Conservation (phyloP, 2,888 invertebrate species). For the Hypolimnas misippus region DNA sequence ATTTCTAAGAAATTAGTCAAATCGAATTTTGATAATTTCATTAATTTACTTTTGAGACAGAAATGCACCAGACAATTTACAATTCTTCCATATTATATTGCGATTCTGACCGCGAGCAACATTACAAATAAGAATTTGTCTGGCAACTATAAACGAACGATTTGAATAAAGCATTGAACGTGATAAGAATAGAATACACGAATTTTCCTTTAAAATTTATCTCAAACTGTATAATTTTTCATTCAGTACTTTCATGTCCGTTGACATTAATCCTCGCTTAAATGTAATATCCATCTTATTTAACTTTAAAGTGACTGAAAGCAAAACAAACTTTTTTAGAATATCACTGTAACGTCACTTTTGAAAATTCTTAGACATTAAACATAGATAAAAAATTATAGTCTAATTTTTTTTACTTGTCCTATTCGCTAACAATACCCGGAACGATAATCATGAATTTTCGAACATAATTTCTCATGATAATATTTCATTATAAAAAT, state of each 20-base stretch:
- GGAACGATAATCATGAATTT: too few species aligned
- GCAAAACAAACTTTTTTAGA: neutral
- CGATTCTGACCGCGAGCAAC: conserved; percentile 26
- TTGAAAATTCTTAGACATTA: too few species aligned
- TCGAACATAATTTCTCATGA: too few species aligned
- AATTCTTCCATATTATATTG: conserved; percentile 23
- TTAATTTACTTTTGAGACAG: conserved; percentile 1
- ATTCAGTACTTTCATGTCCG: conserved; percentile 5
- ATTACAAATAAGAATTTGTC: conserved; percentile 35
- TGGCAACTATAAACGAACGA: conserved; percentile 23
- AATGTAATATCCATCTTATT: neutral
- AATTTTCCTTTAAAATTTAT: conserved; percentile 15
- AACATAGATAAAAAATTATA: too few species aligned
- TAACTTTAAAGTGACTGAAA: neutral
- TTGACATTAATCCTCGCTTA: neutral
- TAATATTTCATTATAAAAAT: too few species aligned
- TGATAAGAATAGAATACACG: conserved; percentile 24
- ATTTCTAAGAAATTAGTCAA: too few species aligned
- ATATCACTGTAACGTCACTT: neutral
- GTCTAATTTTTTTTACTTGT: too few species aligned
- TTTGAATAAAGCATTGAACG: conserved; percentile 25
- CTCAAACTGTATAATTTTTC: conserved; percentile 1
- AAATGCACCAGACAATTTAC: conserved; percentile 25
- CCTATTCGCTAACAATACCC: too few species aligned
- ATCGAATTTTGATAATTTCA: too few species aligned